Percentiles rank a stretch among this genome's conserved stretches.
These are phyloP conservation scores for Stenoptilia bipunctidactyla DNA, from an alignment of 2,888 invertebrate genomes.

Conservation along the genomic window DNA sequence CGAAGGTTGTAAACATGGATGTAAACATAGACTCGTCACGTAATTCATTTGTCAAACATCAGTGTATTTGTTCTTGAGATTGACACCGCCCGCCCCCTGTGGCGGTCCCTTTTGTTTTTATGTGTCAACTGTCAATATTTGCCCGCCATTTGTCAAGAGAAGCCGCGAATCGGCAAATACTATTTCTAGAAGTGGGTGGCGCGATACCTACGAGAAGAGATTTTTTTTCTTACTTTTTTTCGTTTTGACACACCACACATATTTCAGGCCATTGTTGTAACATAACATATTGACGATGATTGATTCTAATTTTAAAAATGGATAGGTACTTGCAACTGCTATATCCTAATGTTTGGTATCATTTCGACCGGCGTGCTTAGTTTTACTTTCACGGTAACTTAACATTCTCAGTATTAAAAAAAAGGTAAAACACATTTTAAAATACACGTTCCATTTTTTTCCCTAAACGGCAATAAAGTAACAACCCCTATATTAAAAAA, in stretches of 20 bases:
- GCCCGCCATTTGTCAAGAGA: constrained; percentile 56
- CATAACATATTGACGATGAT: no score
- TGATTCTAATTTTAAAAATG: no score
- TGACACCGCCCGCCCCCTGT: constrained; percentile 57
- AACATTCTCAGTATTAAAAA: no score
- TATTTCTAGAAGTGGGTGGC: constrained; percentile 44
- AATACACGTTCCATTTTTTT: no score
- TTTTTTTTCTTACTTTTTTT: no score
- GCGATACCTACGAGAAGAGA: constrained; percentile 22
- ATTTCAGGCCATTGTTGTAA: no score
- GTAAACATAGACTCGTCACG: constrained; percentile 49
- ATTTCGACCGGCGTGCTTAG: no score
- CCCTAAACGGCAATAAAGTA: not conserved
- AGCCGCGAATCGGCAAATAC: constrained; percentile 13
- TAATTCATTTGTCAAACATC: constrained; percentile 64
- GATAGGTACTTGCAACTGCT: no score
- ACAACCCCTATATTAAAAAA: constrained; percentile 14
- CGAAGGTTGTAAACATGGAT: constrained; percentile 34
- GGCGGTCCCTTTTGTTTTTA: constrained; percentile 59
- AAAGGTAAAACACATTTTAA: no score
- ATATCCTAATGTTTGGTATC: no score
- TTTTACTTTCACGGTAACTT: no score
- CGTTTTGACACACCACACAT: no score
- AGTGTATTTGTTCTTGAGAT: constrained; percentile 57
- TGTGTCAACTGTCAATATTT: constrained; percentile 59